Evolutionary conservation across 1,140 invertebrate species (phyloP), one percentile per base, ranked within the genome.

Genomic region (Orius laevigatus): DNA sequence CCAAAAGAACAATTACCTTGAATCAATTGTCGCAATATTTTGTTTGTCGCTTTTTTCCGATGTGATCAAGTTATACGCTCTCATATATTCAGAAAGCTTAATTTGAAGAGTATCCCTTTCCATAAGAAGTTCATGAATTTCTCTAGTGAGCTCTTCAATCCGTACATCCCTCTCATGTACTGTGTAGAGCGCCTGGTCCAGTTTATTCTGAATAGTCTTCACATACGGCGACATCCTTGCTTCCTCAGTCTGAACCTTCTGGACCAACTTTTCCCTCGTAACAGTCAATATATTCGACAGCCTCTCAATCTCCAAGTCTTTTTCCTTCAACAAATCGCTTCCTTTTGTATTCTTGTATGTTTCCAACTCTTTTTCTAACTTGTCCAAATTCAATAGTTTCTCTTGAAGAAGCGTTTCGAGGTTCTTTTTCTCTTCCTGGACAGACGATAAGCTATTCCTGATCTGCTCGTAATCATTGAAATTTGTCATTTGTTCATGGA

Each of bases 131-230:
- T 69, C 51, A 36, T 54, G 57, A 48, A 91, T 64, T 63, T 91
- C 85, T 53, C 82, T 69, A 0, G 86, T 89, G 38, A 93, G 68
- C 64, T 92, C 86, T 59, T 93, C 87, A 64, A 84, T 88, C 9
- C 84, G 71, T 15, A 90, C 77, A 55, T 92, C 87, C 55, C 85
- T 70, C 55, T 89, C 81, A 63, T 92, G 84, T 16, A 91, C 67
- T 73, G 84, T 84, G 58, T 88, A 84, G 5, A 88, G 59, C 0
- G 84, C 83, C 48, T 86, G 67, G 62, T 91, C 84, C 38, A 90
- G 65, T 60, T 91, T 84, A 2, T 54, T 59, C 12, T 63, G 55
- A 14, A 64, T 48, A 11, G 38, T 51, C 20, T 62, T 50, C 31
- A 51, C 51, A 16, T 50, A 36, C 18, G 31, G 31, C 5, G 33